Percentiles rank a stretch among this genome's conserved stretches.
phyloP scores from a whole-genome alignment of 1,140 invertebrate species.

The Bombus waltoni region DNA sequence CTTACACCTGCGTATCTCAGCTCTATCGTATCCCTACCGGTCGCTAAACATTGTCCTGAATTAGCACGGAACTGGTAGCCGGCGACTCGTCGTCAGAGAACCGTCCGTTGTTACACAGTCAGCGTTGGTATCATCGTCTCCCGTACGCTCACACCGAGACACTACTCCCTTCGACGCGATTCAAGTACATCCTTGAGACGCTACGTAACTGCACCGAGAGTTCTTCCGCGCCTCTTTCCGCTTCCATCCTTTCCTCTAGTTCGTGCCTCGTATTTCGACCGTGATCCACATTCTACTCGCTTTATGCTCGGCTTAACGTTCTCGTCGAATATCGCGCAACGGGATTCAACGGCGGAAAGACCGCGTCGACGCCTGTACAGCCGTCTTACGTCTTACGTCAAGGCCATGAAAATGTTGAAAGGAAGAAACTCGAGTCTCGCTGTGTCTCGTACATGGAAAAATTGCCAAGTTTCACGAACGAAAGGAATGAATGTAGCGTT shows the following conservation, averaged over 20 bases:
- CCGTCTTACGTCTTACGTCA: not conserved
- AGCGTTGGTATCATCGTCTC: slow-evolving; percentile 4
- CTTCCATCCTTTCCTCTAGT: slow-evolving; percentile 8
- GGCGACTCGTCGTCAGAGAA: slow-evolving; percentile 15
- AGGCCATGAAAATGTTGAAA: not conserved
- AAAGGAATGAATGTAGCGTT: not conserved
- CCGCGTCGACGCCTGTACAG: not conserved
- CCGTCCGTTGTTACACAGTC: slow-evolving; percentile 8
- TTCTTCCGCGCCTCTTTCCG: slow-evolving; percentile 54
- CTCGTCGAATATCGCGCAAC: not conserved
- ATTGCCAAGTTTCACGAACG: not conserved
- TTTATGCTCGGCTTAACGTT: slow-evolving; percentile 14
- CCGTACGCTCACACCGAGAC: not conserved
- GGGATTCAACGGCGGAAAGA: not conserved
- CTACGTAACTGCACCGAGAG: slow-evolving; percentile 73
- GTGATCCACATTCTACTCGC: slow-evolving; percentile 57
- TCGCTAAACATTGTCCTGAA: slow-evolving; percentile 37
- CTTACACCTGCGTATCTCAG: slow-evolving; percentile 27
- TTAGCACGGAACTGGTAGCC: slow-evolving; percentile 11
- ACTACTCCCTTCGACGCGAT: slow-evolving; percentile 36
- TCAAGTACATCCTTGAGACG: slow-evolving; percentile 75
- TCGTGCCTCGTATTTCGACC: slow-evolving; percentile 10
- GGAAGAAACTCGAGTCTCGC: not conserved
- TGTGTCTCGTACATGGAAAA: too few relatives aligned
- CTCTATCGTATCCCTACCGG: slow-evolving; percentile 6